These are phyloP conservation scores for Glomeris marginata DNA, from an alignment of 2,888 invertebrate genomes.

Conservation along the genomic window DNA sequence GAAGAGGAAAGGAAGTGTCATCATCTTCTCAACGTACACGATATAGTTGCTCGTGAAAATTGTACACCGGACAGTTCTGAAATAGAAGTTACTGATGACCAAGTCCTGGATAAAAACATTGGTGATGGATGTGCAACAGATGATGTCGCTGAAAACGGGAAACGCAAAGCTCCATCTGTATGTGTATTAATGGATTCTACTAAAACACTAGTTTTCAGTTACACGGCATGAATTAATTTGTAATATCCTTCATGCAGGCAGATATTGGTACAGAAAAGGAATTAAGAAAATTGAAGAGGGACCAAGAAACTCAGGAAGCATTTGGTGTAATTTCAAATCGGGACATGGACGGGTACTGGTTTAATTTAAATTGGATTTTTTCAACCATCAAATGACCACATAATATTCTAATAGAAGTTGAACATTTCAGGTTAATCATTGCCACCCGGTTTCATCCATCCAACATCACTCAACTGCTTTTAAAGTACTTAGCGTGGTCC, in stretches of 20 bases:
- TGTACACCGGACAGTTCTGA: no score
- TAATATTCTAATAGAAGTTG: no score
- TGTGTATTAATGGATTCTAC: no score
- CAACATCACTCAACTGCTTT: constrained; percentile 54
- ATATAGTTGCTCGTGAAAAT: constrained; percentile 22
- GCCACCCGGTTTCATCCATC: constrained; percentile 73
- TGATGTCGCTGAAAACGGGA: not conserved
- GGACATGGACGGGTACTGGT: constrained; percentile 8
- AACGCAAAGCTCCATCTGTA: not conserved
- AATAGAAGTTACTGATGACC: no score
- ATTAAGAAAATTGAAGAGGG: constrained; percentile 14
- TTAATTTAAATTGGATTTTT: no score
- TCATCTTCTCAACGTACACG: constrained; percentile 58
- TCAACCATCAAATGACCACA: no score
- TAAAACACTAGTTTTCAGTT: no score
- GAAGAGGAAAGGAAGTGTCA: constrained; percentile 52
- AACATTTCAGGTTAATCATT: constrained; percentile 53
- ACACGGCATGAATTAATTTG: not conserved
- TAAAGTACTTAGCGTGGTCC: constrained; percentile 62
- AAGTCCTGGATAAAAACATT: no score
- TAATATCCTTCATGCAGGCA: constrained; percentile 13
- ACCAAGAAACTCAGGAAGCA: constrained; percentile 17
- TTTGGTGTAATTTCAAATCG: constrained; percentile 16
- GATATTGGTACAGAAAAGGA: constrained; percentile 18
- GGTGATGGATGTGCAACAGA: not conserved